phyloP scores from a whole-genome alignment of 2,797 vertebrate genomes.

The Esox lucius region DNA sequence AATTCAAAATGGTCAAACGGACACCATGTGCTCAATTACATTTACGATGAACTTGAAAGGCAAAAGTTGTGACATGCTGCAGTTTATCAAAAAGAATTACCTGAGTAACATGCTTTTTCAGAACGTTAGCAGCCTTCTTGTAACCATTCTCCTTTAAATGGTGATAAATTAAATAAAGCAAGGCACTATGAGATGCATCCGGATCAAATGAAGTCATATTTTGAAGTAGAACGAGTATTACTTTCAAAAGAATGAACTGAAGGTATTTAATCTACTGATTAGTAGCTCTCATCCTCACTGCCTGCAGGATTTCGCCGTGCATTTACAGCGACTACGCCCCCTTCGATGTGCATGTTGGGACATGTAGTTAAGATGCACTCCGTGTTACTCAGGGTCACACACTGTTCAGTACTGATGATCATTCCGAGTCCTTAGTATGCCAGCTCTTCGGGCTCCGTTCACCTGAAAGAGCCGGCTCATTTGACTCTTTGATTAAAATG shows the following conservation, averaged over 20 bases:
- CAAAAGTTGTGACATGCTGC: background rate
- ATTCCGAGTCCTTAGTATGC: too few relatives aligned
- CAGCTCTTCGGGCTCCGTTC: too few relatives aligned
- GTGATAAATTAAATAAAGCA: constrained; percentile 65
- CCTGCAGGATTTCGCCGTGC: constrained; percentile 8
- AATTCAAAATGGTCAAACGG: background rate
- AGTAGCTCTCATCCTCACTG: constrained; percentile 34
- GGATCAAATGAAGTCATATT: constrained; percentile 55
- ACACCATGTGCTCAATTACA: background rate
- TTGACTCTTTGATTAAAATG: too few relatives aligned
- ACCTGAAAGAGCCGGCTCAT: too few relatives aligned
- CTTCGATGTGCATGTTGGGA: constrained; percentile 29
- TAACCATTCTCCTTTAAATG: constrained; percentile 65
- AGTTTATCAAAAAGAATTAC: constrained; percentile 43
- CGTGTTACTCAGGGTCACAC: background rate
- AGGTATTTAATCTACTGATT: background rate
- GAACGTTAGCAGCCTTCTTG: constrained; percentile 57
- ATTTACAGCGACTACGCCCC: background rate
- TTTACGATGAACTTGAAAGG: background rate
- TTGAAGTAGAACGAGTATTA: background rate
- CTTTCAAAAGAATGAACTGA: background rate
- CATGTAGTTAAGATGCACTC: constrained; percentile 4
- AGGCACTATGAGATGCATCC: constrained; percentile 25
- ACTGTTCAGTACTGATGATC: background rate
- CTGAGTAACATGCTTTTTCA: constrained; percentile 63